A percentile compares a stretch with the other conserved stretches of the same genome.
Evolutionary conservation across 2,797 vertebrate species (phyloP).

Genomic region (Lithobates sylvaticus): DNA sequence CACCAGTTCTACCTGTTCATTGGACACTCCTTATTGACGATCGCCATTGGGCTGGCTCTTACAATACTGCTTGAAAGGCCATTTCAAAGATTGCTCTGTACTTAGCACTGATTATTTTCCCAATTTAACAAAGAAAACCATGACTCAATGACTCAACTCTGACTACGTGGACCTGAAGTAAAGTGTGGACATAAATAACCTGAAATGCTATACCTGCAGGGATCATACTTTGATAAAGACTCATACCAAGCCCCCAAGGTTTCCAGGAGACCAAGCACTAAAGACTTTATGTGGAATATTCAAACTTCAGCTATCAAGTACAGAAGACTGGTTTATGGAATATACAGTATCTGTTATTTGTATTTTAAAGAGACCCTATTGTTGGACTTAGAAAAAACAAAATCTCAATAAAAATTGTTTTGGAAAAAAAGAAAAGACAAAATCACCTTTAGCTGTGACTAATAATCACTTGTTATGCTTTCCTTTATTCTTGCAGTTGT

Average conservation of each 20-base stretch:
- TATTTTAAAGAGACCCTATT: background rate
- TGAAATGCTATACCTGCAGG: too few relatives aligned
- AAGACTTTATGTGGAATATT: background rate
- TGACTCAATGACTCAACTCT: background rate
- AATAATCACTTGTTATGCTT: background rate
- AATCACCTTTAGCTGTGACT: background rate
- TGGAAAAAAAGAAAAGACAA: too few relatives aligned
- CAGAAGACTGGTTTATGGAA: too few relatives aligned
- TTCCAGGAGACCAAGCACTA: background rate
- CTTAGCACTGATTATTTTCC: background rate
- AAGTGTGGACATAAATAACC: too few relatives aligned
- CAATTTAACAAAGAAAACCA: too few relatives aligned
- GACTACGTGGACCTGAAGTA: too few relatives aligned
- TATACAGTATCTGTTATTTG: background rate
- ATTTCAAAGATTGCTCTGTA: constrained; percentile 66
- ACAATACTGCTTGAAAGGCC: constrained; percentile 83
- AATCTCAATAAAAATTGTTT: too few relatives aligned
- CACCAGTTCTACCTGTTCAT: constrained; percentile 84
- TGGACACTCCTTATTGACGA: constrained; percentile 78
- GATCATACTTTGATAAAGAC: too few relatives aligned
- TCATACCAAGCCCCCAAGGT: background rate
- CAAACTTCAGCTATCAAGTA: background rate
- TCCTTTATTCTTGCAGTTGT: background rate
- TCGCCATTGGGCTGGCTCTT: constrained; percentile 74
- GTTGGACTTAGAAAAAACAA: background rate